phyloP scores from a whole-genome alignment of 2,113 vertebrate genomes.

The Polyodon spathula region DNA sequence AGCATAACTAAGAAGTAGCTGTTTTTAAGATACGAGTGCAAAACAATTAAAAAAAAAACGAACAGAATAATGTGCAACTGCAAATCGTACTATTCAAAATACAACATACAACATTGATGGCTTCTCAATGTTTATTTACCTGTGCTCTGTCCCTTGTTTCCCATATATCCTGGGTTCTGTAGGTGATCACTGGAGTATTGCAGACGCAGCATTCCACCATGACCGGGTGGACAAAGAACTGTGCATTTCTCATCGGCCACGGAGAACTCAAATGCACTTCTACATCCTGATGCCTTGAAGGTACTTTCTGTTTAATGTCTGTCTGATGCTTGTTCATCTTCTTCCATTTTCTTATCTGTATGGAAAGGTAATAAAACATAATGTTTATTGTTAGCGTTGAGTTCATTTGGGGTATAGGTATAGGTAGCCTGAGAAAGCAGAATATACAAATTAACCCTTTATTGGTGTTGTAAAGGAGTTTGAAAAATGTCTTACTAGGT shows the following conservation, averaged over 20 bases:
- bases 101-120: too few relatives aligned
- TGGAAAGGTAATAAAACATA: constrained; percentile 3
- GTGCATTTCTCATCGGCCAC: constrained; percentile 37
- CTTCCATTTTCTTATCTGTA: constrained; percentile 61
- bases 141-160: constrained; percentile 62
- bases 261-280: constrained; percentile 34
- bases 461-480: too few relatives aligned
- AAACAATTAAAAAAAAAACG: too few relatives aligned
- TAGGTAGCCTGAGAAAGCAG: too few relatives aligned
- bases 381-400: too few relatives aligned
- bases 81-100: too few relatives aligned
- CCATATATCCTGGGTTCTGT: constrained; percentile 56
- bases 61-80: too few relatives aligned
- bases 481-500: too few relatives aligned
- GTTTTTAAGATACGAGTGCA: too few relatives aligned
- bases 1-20: too few relatives aligned
- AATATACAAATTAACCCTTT: too few relatives aligned
- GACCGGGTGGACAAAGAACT: constrained; percentile 44
- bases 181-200: constrained; percentile 58
- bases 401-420: too few relatives aligned
- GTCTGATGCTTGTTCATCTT: constrained; percentile 50
- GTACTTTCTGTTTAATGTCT: constrained; percentile 43
- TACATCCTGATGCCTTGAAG: constrained; percentile 32
- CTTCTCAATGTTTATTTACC: constrained; percentile 23
- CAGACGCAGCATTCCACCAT: constrained; percentile 64